A percentile compares a stretch with the other conserved stretches of the same genome.
These are phyloP conservation scores for Rhynchonycteris naso DNA, from an alignment of 2,797 vertebrate genomes.

Conservation along the genomic window DNA sequence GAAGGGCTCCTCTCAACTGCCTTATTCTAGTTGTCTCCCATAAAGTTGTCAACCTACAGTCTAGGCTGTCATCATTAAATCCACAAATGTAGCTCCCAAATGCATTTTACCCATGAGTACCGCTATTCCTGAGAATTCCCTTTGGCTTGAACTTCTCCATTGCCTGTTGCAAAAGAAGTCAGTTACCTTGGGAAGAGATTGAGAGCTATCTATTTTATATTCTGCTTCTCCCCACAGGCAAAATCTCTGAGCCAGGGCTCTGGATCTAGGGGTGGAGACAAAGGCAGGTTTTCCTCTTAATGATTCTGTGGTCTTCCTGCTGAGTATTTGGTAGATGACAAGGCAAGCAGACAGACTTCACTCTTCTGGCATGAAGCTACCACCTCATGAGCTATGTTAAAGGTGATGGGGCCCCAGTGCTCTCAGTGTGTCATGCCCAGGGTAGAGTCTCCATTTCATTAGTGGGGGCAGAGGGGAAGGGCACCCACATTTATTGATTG, in stretches of 20 bases:
- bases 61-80: background rate
- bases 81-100: background rate
- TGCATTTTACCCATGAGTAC: background rate
- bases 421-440: background rate
- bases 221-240: background rate
- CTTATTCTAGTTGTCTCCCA: background rate
- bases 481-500: background rate
- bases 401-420: background rate
- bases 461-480: background rate
- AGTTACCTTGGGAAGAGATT: background rate
- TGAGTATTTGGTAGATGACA: background rate
- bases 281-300: background rate
- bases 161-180: background rate
- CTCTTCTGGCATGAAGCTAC: background rate
- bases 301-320: background rate
- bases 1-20: background rate
- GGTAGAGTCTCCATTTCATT: background rate
- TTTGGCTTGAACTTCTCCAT: background rate
- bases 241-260: background rate
- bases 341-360: background rate
- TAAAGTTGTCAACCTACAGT: background rate
- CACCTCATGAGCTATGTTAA: background rate
- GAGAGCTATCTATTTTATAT: background rate
- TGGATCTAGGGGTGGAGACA: background rate
- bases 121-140: background rate